A percentile compares a stretch with the other conserved stretches of the same genome.
Conservation (phyloP, 2,888 invertebrate genomes). For the Proisotoma minuta region DNA sequence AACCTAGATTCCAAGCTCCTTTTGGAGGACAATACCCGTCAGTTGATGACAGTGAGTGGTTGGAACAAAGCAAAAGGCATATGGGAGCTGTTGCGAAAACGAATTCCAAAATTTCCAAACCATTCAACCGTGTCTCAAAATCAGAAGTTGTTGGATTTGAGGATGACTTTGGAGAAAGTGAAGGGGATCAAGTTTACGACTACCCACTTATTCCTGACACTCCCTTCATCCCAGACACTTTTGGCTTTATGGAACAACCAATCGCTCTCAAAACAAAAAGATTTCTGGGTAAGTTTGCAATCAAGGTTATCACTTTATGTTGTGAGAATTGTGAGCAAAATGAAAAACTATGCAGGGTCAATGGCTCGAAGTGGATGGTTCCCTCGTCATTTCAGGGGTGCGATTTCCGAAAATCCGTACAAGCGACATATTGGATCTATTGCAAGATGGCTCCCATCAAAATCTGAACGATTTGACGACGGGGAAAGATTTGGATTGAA, state of each 20-base stretch:
- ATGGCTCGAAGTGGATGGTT: constrained; percentile 46
- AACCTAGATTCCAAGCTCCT: not conserved
- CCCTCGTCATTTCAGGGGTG: constrained; percentile 46
- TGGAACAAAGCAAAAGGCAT: constrained; percentile 3
- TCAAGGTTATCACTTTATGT: not conserved
- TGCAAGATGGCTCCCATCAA: constrained; percentile 9
- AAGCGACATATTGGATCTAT: constrained; percentile 44
- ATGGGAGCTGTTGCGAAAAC: constrained; percentile 6
- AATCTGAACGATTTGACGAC: constrained; percentile 4
- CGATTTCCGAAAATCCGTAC: constrained; percentile 29
- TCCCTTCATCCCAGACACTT: not conserved
- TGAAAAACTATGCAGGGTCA: constrained; percentile 30
- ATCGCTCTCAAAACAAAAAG: constrained; percentile 23
- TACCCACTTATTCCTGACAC: not conserved
- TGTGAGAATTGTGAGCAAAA: not conserved
- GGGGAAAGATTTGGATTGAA: constrained; percentile 8
- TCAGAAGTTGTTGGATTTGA: not conserved
- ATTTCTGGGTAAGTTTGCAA: constrained; percentile 29
- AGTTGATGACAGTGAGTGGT: not conserved
- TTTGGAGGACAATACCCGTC: not conserved
- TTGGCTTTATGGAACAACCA: constrained; percentile 1
- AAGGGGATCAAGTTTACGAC: not conserved
- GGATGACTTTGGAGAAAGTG: not conserved
- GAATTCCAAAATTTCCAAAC: not conserved
- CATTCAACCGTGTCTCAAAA: constrained; percentile 6